Base-by-base conservation (phyloP, 1,140 invertebrate genomes). In the Leguminivora glycinivorella region DNA sequence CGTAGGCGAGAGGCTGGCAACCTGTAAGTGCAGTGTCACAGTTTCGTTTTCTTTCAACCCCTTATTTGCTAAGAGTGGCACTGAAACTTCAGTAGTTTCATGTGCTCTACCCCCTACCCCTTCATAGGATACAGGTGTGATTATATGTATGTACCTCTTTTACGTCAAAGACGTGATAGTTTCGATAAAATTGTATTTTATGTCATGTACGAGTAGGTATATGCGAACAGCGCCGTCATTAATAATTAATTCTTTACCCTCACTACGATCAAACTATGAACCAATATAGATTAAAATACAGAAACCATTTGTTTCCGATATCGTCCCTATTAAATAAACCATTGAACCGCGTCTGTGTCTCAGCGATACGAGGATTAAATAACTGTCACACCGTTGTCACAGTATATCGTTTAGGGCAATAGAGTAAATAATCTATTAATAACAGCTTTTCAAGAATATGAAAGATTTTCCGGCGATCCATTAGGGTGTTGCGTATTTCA, bases 351-450 rank as follows among this genome's bases (percentile, higher is more conserved):
- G 19, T 52, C 47, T 52, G 47, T 52, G 19, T 19, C 7, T 22
- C 19, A 1, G 17, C 19, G 47, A 52, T 52, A 52, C 5, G 47
- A 52, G 19, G 47, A 52, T 52, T 52, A 22, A 52, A 52, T 7
- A n/a, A 43, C 40, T 43, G 47, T 52, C 47, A 52, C 4, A 52
- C 47, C 19, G 47, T 52, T 22, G 47, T 52, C 47, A 52, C 47
- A 22, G 17, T 52, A 52, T 22, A 52, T 52, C 19, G 2, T 22
- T 22, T 9, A 22, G 19, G 47, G 22, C 47, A 52, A 22, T n/a
- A 47, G 6, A 47, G 4, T 47, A 52, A 22, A 9, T 1, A 22
- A 52, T 52, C 43, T 7, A 19, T 17, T 5, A 17, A 0, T 19
- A 19, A 52, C 1, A 52, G 4, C 4, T 2, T 43, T 14, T n/a